Evolutionary conservation across 1,140 invertebrate genomes (phyloP), one percentile per base, ranked within the genome.

Genomic region (Pristionchus pacificus): DNA sequence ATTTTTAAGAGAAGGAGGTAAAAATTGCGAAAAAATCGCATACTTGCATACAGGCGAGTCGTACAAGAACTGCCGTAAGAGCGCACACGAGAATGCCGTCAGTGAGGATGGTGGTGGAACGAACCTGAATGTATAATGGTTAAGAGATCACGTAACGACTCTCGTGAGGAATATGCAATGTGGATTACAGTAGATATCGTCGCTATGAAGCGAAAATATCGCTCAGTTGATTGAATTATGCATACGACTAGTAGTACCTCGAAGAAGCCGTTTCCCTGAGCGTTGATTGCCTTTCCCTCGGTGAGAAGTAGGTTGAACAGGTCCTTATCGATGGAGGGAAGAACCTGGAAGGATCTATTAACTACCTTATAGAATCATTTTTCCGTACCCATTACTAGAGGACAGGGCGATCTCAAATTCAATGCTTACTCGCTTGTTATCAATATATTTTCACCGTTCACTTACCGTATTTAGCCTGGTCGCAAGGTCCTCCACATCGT

Each of bases 21-120:
- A 65, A 15, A 65, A 55, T 38, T 13, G n/a, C 15, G 25, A 14
- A 49, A 14, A 14, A 49, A 25, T 10, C 65, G 32, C 65, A 19
- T n/a, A 68, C 66, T 58, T 68, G 60, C 31, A 72, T 65, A 38
- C 64, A 66, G 15, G 49, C 29, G 10, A 72, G 64, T 0, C 70
- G 63, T 33, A 72, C 70, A n/a, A 66, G 28, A 2, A 72, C 60
- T 31, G 63, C 70, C 24, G 70, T 72, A 27, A 72, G 33, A 31
- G 66, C 64, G 58, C 70, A 72, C 24, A 72, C 64, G 2, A 72
- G 55, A 0, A 64, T 32, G 33, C 65, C 70, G n/a, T 72, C 70
- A 25, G 38, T 19, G 38, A 49, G 6, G 19, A 6, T 10, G 38
- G 6, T 49, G 6, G 38, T 10, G 6, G 6, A 19, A 10, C 38